phyloP scores from a whole-genome alignment of 2,888 invertebrate genomes.

The Trissolcus japonicus region DNA sequence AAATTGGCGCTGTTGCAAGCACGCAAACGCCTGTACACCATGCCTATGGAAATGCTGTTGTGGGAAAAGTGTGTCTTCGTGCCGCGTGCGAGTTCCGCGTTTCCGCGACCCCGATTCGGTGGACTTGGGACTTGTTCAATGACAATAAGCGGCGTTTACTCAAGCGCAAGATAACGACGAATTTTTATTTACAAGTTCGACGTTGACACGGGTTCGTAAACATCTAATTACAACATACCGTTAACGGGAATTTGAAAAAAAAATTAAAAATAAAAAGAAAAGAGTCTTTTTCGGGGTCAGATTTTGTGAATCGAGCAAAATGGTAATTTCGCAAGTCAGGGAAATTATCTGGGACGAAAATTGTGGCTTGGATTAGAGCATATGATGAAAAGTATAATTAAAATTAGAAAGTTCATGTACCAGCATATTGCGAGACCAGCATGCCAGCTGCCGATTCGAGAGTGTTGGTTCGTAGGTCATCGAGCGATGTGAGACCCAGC shows the following conservation, averaged over 20 bases:
- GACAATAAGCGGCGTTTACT: constrained; percentile 35
- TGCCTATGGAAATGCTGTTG: constrained; percentile 65
- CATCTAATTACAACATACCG: background rate
- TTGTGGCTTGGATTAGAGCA: too few species aligned
- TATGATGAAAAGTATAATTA: constrained; percentile 29
- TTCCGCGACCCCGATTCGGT: constrained; percentile 73
- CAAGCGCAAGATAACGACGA: background rate
- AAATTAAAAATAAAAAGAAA: too few species aligned
- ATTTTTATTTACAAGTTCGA: constrained; percentile 15
- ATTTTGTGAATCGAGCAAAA: too few species aligned
- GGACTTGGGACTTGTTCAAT: constrained; percentile 32
- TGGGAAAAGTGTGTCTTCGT: constrained; percentile 75
- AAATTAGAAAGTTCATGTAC: constrained; percentile 74
- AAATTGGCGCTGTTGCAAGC: constrained; percentile 61
- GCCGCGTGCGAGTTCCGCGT: constrained; percentile 72
- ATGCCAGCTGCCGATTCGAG: constrained; percentile 94
- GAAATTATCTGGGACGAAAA: too few species aligned
- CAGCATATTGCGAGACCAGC: constrained; percentile 93
- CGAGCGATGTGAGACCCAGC: constrained; percentile 92
- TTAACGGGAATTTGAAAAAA: too few species aligned
- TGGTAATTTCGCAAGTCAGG: too few species aligned
- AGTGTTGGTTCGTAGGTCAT: constrained; percentile 95
- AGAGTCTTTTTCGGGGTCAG: too few species aligned
- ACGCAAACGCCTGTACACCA: constrained; percentile 52
- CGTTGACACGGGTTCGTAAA: constrained; percentile 6